These are phyloP conservation scores for Thyatira batis DNA, from an alignment of 2,888 invertebrate genomes.

Conservation along the genomic window DNA sequence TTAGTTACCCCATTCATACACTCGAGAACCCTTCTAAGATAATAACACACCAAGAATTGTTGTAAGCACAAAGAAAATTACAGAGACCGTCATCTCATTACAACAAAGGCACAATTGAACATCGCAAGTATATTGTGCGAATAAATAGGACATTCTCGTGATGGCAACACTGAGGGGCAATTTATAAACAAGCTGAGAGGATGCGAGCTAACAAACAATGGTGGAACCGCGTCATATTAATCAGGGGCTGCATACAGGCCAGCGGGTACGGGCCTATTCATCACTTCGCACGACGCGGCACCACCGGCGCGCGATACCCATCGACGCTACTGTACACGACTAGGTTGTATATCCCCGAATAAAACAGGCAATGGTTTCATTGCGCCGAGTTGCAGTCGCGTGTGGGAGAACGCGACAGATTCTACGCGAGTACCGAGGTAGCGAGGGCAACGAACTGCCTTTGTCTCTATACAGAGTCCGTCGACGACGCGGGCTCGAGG, in stretches of 20 bases:
- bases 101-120: slow-evolving; percentile 1
- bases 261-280: not conserved
- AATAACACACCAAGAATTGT: not conserved
- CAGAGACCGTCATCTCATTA: not conserved
- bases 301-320: not conserved
- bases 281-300: not conserved
- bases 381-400: not conserved
- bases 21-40: not conserved
- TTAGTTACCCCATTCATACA: too few species aligned
- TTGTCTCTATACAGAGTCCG: too few species aligned
- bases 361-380: not conserved
- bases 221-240: slow-evolving; percentile 11
- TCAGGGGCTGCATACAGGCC: slow-evolving; percentile 10
- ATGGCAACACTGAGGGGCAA: slow-evolving; percentile 23
- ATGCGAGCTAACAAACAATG: slow-evolving; percentile 10
- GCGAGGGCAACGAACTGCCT: not conserved
- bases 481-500: too few species aligned
- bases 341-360: not conserved
- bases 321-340: not conserved
- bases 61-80: not conserved
- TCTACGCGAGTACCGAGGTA: not conserved
- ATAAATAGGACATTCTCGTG: slow-evolving; percentile 20
- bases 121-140: slow-evolving; percentile 14
- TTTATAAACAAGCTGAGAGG: slow-evolving; percentile 18
- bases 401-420: not conserved